Percentiles rank a stretch among this genome's conserved stretches.
Evolutionary conservation across 2,113 vertebrate species (phyloP).

Genomic region (Callocephalon fimbriatum): DNA sequence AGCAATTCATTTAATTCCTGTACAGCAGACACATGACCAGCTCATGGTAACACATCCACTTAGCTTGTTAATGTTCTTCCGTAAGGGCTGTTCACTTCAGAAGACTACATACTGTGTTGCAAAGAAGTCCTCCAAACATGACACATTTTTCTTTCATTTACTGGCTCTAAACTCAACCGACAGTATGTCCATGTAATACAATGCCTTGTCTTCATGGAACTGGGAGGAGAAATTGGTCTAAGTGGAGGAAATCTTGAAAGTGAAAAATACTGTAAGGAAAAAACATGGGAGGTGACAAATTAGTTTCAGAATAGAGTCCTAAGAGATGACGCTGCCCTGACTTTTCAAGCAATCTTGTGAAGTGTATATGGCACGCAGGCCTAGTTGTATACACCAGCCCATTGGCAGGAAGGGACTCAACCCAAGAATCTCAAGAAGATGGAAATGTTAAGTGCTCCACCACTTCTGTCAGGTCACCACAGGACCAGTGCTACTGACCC

Average conservation of each 20-base stretch:
- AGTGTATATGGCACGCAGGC: fast-evolving
- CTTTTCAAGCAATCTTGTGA: background rate
- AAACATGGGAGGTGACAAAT: background rate
- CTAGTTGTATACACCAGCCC: background rate
- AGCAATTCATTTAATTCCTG: background rate
- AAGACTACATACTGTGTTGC: background rate
- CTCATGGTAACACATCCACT: background rate
- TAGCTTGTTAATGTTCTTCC: background rate
- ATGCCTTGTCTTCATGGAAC: background rate
- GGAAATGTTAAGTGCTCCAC: background rate
- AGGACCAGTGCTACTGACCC: fast-evolving
- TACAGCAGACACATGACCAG: background rate
- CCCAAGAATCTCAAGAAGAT: background rate
- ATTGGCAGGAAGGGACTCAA: background rate
- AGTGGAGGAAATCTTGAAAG: background rate
- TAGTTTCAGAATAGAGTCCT: background rate
- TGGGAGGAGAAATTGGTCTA: background rate
- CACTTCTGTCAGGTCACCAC: background rate
- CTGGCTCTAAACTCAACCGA: background rate
- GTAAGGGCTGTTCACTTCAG: background rate
- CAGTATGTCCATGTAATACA: fast-evolving
- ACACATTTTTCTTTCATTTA: background rate
- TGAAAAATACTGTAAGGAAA: background rate
- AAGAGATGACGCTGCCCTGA: fast-evolving
- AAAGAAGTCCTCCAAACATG: background rate